These are phyloP conservation scores for Pitangus sulphuratus DNA, from an alignment of 2,797 vertebrate genomes.

Conservation along the genomic window DNA sequence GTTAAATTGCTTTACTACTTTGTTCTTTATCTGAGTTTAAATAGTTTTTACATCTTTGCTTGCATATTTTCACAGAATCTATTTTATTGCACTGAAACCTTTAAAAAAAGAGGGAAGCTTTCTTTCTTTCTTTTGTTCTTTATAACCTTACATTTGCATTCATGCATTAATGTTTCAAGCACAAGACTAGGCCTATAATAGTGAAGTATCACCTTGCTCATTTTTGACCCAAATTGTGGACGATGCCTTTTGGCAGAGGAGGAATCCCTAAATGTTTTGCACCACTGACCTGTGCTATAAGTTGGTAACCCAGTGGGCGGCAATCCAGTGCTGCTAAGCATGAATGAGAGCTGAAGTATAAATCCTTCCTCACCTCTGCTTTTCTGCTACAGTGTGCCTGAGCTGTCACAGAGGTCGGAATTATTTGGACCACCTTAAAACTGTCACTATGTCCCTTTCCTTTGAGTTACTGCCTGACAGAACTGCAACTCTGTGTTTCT, in stretches of 20 bases:
- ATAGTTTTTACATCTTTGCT: slow-evolving; percentile 1
- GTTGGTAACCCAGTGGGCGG: neutral
- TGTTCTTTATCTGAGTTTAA: slow-evolving; percentile 32
- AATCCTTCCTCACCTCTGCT: neutral
- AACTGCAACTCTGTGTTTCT: neutral
- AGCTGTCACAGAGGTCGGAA: neutral
- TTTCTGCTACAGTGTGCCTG: neutral
- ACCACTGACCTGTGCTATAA: neutral
- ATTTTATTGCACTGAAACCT: neutral
- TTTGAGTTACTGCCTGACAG: neutral
- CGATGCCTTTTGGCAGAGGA: fast-evolving
- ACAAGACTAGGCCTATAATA: neutral
- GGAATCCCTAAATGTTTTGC: neutral
- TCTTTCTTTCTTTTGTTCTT: neutral
- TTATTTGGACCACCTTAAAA: neutral
- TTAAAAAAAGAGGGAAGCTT: neutral
- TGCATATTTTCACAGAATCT: slow-evolving; percentile 1
- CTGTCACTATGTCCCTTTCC: neutral
- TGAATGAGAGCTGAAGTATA: neutral
- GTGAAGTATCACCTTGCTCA: neutral
- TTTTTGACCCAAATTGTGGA: neutral
- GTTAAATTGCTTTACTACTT: slow-evolving; percentile 45
- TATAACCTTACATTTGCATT: neutral
- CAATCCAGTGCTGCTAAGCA: neutral
- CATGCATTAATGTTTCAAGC: neutral